Evolutionary conservation across 2,888 invertebrate genomes (phyloP).

Genomic region (Nemotelus pantherinus): DNA sequence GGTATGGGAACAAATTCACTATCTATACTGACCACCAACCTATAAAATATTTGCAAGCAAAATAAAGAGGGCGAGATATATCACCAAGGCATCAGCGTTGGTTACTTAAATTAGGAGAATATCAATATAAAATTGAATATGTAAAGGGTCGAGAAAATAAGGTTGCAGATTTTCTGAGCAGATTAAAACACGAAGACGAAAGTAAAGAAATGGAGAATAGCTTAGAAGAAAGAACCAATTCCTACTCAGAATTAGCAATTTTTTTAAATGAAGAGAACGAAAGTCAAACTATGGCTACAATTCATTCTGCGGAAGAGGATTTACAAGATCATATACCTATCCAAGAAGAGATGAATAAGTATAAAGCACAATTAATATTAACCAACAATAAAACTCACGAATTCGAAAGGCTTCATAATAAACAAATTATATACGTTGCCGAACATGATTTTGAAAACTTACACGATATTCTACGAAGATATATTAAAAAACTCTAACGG

Average conservation of each 20-base stretch:
- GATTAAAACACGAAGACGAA: not conserved
- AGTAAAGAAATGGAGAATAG: not conserved
- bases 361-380: constrained; percentile 34
- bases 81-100: no score
- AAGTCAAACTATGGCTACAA: constrained; percentile 17
- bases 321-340: constrained; percentile 45
- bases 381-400: constrained; percentile 1
- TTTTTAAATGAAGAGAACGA: not conserved
- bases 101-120: constrained; percentile 37
- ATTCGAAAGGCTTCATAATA: no score
- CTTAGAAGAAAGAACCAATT: not conserved
- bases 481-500: constrained; percentile 31
- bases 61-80: no score
- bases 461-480: constrained; percentile 3
- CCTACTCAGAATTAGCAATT: not conserved
- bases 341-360: constrained; percentile 35
- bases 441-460: constrained; percentile 39
- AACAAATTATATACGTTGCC: not conserved
- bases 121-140: constrained; percentile 38
- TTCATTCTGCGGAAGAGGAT: constrained; percentile 40
- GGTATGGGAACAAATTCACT: not conserved
- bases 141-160: constrained; percentile 28
- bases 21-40: constrained; percentile 46
- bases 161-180: not conserved
- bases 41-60: constrained; percentile 41